phyloP scores from a whole-genome alignment of 1,140 invertebrate genomes.

The Drosophila gunungcola region DNA sequence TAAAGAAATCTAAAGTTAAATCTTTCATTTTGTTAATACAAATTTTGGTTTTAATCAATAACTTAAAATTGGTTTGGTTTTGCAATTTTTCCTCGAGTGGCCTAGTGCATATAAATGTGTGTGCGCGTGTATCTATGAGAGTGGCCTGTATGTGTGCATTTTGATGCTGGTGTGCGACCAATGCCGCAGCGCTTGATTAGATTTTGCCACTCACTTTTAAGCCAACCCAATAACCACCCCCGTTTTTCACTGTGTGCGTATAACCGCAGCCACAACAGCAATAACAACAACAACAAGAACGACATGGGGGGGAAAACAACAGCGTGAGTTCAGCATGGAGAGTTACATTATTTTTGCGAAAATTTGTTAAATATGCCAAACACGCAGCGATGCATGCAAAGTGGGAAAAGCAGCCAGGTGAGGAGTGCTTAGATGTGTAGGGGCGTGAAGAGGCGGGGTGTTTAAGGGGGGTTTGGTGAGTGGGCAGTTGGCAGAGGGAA shows the following conservation, averaged over 20 bases:
- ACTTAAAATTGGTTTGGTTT: constrained; percentile 17
- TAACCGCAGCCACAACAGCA: constrained; percentile 64
- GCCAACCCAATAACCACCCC: background rate
- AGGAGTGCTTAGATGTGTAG: constrained; percentile 4
- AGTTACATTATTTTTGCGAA: constrained; percentile 81
- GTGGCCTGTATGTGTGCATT: constrained; percentile 31
- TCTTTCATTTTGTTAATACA: background rate
- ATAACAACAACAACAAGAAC: constrained; percentile 50
- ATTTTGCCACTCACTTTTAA: constrained; percentile 60
- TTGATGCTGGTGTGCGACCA: constrained; percentile 58
- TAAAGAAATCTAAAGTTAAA: no score
- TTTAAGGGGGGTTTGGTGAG: background rate
- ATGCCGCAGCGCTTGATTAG: constrained; percentile 80
- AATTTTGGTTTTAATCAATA: constrained; percentile 15
- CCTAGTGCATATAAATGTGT: background rate
- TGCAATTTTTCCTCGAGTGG: constrained; percentile 14
- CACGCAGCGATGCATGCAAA: constrained; percentile 82
- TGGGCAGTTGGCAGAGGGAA: background rate
- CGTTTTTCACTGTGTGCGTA: constrained; percentile 12
- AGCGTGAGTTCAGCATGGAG: constrained; percentile 16
- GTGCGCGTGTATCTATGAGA: background rate
- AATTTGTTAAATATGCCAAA: constrained; percentile 83
- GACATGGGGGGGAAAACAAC: constrained; percentile 16
- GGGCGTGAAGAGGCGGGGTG: no score
- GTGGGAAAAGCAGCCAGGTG: constrained; percentile 53